phyloP scores from a whole-genome alignment of 2,797 vertebrate genomes.

The Leuciscus waleckii region DNA sequence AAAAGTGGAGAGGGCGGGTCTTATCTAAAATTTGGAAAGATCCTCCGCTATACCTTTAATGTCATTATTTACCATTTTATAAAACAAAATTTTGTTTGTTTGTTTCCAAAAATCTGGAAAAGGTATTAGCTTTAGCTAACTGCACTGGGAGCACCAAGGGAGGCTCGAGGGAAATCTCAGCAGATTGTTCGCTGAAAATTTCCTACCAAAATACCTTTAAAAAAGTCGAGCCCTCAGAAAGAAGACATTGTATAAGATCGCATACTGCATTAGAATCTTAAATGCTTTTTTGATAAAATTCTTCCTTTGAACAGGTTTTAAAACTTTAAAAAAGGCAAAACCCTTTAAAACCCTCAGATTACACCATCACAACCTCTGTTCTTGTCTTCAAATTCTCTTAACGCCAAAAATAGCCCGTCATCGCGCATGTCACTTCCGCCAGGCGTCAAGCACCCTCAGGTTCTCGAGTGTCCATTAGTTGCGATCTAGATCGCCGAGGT shows the following conservation, averaged over 20 bases:
- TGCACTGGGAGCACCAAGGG: too few relatives aligned
- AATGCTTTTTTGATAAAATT: background rate
- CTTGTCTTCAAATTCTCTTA: background rate
- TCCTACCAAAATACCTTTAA: background rate
- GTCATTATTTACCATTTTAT: background rate
- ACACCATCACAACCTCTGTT: background rate
- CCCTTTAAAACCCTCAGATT: background rate
- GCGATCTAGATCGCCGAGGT: constrained; percentile 12
- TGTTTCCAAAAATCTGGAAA: background rate
- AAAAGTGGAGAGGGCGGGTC: too few relatives aligned
- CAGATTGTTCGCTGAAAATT: background rate
- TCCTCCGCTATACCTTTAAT: too few relatives aligned
- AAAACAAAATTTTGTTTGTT: background rate
- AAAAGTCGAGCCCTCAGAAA: background rate
- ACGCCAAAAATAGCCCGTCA: background rate
- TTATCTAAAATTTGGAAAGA: too few relatives aligned
- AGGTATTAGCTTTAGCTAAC: background rate
- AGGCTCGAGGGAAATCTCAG: background rate
- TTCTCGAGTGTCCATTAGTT: constrained; percentile 26
- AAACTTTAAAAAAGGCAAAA: background rate
- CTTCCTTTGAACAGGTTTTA: background rate
- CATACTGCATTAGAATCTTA: background rate
- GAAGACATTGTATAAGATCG: background rate
- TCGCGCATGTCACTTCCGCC: background rate
- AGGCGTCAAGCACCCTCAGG: background rate